Evolutionary conservation across 2,113 vertebrate genomes (phyloP).

Genomic region (Fregata magnificens): DNA sequence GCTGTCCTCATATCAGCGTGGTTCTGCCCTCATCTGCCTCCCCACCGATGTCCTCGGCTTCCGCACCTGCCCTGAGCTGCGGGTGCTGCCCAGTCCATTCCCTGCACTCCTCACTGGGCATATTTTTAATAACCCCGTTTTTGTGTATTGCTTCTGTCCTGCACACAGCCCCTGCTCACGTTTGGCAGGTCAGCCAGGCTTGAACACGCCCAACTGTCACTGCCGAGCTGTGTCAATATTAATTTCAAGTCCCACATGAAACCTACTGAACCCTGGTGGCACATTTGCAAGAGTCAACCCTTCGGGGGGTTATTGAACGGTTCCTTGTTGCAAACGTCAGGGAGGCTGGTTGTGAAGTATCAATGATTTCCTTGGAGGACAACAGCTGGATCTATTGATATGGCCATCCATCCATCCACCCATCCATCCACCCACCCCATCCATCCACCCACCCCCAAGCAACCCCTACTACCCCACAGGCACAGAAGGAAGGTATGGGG

Average conservation of each 20-base stretch:
- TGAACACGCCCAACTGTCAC: rapidly evolving
- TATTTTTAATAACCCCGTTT: not conserved
- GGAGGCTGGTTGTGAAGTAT: not conserved
- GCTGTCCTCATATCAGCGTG: not conserved
- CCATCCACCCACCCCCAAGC: not conserved
- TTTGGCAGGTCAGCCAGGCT: not conserved
- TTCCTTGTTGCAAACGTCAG: not conserved
- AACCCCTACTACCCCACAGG: rapidly evolving
- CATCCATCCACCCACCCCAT: not conserved
- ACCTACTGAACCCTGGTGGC: not conserved
- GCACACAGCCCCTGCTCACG: not conserved
- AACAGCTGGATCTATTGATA: not conserved
- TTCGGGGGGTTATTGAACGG: rapidly evolving
- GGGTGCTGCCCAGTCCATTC: rapidly evolving
- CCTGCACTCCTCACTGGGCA: rapidly evolving
- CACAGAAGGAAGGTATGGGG: rapidly evolving
- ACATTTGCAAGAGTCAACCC: rapidly evolving
- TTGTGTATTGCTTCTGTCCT: not conserved
- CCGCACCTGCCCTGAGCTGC: not conserved
- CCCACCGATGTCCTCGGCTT: rapidly evolving
- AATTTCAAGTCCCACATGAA: not conserved
- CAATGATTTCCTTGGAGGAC: not conserved
- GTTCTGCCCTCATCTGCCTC: not conserved
- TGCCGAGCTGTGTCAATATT: rapidly evolving
- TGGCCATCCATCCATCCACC: not conserved